Evolutionary conservation across 2,888 invertebrate species (phyloP).

Genomic region (Meteorus cinctellus): DNA sequence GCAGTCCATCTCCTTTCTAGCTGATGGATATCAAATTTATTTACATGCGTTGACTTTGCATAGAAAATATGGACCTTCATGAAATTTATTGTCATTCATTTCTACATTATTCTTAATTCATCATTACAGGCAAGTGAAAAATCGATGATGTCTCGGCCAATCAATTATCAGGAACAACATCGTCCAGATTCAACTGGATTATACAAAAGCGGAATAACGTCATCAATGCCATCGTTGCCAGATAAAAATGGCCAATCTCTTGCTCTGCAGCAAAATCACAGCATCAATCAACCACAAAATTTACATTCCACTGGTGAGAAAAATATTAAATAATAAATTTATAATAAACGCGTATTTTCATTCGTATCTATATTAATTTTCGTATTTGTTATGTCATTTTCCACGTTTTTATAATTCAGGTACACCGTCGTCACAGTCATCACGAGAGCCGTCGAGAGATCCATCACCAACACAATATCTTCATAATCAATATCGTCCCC

Average conservation of each 20-base stretch:
- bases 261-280: conserved; percentile 58
- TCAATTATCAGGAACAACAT: conserved; percentile 62
- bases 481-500: conserved; percentile 63
- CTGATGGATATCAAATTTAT: neutral
- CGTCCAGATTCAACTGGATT: conserved; percentile 57
- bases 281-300: conserved; percentile 61
- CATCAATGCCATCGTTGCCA: conserved; percentile 45
- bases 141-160: conserved; percentile 63
- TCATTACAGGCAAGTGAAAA: conserved; percentile 53
- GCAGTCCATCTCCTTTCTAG: neutral
- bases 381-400: conserved; percentile 33
- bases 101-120: neutral
- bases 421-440: conserved; percentile 72
- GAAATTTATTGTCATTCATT: neutral
- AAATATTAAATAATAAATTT: conserved; percentile 7
- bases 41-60: neutral
- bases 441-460: conserved; percentile 71
- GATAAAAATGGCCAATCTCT: conserved; percentile 63
- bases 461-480: conserved; percentile 70
- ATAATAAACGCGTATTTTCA: neutral
- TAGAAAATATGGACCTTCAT: neutral
- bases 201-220: conserved; percentile 54
- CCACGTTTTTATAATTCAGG: conserved; percentile 54
- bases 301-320: conserved; percentile 63
- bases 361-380: conserved; percentile 1